Conservation (phyloP, 2,888 invertebrate genomes). For the Campoplex capitator region DNA sequence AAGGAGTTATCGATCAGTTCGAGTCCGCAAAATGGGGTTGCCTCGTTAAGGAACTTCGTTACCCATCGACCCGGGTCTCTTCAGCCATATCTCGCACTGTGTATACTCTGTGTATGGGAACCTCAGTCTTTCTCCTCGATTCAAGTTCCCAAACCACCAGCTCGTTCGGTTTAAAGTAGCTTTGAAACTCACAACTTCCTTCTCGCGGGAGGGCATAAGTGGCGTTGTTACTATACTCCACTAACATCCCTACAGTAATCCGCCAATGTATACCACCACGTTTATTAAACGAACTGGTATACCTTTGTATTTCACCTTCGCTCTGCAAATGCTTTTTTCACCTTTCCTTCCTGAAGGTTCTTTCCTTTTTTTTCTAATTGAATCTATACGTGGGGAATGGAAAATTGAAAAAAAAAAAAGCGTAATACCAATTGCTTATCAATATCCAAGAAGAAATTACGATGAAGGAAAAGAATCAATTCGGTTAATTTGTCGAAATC, state of each 20-base stretch:
- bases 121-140: constrained; percentile 31
- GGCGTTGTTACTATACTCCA: constrained; percentile 72
- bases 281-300: constrained; percentile 71
- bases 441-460: not conserved
- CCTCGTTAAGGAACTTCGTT: constrained; percentile 82
- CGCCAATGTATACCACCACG: constrained; percentile 52
- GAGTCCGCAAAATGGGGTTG: constrained; percentile 80
- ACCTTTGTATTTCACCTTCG: not conserved
- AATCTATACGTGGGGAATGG: not conserved
- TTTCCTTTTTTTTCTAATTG: not conserved
- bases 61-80: constrained; percentile 70
- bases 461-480: not conserved
- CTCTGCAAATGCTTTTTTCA: not conserved
- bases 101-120: constrained; percentile 54
- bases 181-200: constrained; percentile 82
- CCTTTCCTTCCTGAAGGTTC: not conserved
- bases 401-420: not conserved
- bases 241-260: constrained; percentile 22
- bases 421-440: not conserved
- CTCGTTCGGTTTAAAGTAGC: constrained; percentile 78
- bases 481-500: not conserved
- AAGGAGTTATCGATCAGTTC: constrained; percentile 83
- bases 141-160: constrained; percentile 52
- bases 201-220: constrained; percentile 75
- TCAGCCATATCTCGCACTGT: not conserved